Base-by-base conservation (phyloP, 2,888 invertebrate genomes). In the Ecliptopera silaceata region DNA sequence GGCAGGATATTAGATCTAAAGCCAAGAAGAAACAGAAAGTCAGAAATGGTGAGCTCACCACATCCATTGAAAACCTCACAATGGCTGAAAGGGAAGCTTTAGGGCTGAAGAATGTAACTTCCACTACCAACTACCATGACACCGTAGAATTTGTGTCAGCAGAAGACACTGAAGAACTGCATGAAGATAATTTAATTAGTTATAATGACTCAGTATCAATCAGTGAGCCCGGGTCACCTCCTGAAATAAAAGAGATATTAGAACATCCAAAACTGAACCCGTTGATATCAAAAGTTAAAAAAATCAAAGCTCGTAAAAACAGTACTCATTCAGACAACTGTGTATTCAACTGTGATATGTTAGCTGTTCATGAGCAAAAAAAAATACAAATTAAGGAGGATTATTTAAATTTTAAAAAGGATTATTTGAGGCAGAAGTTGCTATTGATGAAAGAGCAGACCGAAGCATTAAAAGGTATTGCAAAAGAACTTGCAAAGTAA, bases 1-100 rank as follows among this genome's bases (percentile, higher is more conserved):
- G 89, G 88, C 89, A 89, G 70, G 90, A 90, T 67, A 71, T 89
- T 26, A 77, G 79, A 31, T 82, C 81, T 1, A 86, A 88, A 64
- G 75, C 78, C 1, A 89, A 86, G 50, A 86, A 82, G 59, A 72
- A 74, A 77, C 81, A 53, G 71, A 77, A 79, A 49, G 67, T 70
- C 56, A 70, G 69, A 12, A 77, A 79, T 49, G 81, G 79, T 31
- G 78, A 79, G 18, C 47, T 81, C 2, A 79, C 79, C 11, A 59
- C 72, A 31, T 78, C 78, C 49, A 69, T 77, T 3, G 63, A 69
- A 15, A 71, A 75, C 65, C 74, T 87, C 0, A 75, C 83, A 12
- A 61, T 72, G 31, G 77, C 78, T 2, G 87, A 88, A 68, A 78
- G 79, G 61, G 84, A 86, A 65, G 80, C 77, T 1, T 65, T 88